Percentiles rank a stretch among this genome's conserved stretches.
These are phyloP conservation scores for Hetaerina titia DNA, from an alignment of 2,888 invertebrate species.

Conservation along the genomic window DNA sequence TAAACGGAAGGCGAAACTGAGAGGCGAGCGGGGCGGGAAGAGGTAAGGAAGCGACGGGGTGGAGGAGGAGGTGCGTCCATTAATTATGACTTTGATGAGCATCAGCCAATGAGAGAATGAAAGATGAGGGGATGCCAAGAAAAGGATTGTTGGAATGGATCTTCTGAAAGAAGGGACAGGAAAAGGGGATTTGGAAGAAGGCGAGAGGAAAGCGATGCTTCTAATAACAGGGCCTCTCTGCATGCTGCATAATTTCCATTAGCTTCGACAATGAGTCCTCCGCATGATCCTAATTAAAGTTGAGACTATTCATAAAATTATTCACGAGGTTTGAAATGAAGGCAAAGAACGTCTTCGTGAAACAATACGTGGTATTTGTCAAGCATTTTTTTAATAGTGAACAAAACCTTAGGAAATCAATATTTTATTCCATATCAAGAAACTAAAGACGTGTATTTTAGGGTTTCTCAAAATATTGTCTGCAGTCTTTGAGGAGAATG, in stretches of 20 bases:
- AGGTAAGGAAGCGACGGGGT: not conserved
- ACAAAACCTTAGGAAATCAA: not conserved
- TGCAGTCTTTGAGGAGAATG: no score
- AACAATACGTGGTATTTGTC: not conserved
- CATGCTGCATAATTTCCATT: not conserved
- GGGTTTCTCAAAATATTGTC: no score
- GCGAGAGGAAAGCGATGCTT: not conserved
- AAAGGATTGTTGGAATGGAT: slow-evolving; percentile 3
- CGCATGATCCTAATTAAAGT: not conserved
- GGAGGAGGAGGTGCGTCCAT: slow-evolving; percentile 11
- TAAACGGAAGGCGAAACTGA: not conserved
- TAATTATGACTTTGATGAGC: slow-evolving; percentile 67
- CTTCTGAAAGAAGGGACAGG: not conserved
- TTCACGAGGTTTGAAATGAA: not conserved
- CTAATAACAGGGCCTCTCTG: not conserved
- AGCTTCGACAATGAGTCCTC: slow-evolving; percentile 10
- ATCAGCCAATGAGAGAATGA: not conserved
- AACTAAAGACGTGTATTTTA: no score
- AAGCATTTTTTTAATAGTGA: not conserved
- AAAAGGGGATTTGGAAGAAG: not conserved
- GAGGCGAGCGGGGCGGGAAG: not conserved
- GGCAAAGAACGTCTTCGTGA: not conserved
- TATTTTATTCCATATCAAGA: no score
- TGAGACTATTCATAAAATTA: not conserved
- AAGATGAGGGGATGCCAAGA: slow-evolving; percentile 24